A percentile compares a stretch with the other conserved stretches of the same genome.
Conservation (phyloP, 2,888 invertebrate species). For the Zygothrica quintamaculata region DNA sequence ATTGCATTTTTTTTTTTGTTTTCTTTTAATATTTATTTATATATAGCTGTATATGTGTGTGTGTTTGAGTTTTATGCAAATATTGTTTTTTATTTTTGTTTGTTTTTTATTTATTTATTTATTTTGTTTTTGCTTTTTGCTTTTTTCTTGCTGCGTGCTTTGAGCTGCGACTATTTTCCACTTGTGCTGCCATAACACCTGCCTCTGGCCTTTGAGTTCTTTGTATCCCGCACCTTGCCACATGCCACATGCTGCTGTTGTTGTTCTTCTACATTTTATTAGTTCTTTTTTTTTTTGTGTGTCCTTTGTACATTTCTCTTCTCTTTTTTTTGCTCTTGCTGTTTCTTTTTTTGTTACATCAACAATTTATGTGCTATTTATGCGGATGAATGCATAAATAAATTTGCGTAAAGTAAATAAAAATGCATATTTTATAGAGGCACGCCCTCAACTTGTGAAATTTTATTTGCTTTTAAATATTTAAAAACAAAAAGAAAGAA, state of each 20-base stretch:
- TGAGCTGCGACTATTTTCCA: constrained; percentile 50
- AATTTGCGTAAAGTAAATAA: constrained; percentile 66
- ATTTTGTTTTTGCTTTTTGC: constrained; percentile 31
- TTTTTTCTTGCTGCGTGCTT: constrained; percentile 31
- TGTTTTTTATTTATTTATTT: too few species aligned
- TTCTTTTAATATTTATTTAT: constrained; percentile 62
- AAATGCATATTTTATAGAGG: constrained; percentile 60
- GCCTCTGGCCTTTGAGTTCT: constrained; percentile 6
- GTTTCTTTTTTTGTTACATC: constrained; percentile 37
- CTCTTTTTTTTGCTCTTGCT: constrained; percentile 29
- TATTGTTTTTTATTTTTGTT: constrained; percentile 45
- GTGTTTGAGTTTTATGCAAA: constrained; percentile 56
- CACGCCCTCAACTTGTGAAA: constrained; percentile 14
- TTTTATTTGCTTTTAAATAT: constrained; percentile 34
- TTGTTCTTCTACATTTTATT: constrained; percentile 35
- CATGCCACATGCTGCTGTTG: constrained; percentile 6
- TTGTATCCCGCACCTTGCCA: not conserved
- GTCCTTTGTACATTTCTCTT: constrained; percentile 39
- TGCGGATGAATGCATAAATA: constrained; percentile 74
- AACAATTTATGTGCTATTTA: constrained; percentile 59
- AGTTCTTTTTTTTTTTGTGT: constrained; percentile 22
- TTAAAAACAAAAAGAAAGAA: constrained; percentile 14
- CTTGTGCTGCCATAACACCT: constrained; percentile 29
- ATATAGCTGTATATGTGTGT: constrained; percentile 12
- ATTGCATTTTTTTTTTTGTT: constrained; percentile 54